Evolutionary conservation across 2,797 vertebrate genomes (phyloP).

Genomic region (Otolemur crassicaudatus): DNA sequence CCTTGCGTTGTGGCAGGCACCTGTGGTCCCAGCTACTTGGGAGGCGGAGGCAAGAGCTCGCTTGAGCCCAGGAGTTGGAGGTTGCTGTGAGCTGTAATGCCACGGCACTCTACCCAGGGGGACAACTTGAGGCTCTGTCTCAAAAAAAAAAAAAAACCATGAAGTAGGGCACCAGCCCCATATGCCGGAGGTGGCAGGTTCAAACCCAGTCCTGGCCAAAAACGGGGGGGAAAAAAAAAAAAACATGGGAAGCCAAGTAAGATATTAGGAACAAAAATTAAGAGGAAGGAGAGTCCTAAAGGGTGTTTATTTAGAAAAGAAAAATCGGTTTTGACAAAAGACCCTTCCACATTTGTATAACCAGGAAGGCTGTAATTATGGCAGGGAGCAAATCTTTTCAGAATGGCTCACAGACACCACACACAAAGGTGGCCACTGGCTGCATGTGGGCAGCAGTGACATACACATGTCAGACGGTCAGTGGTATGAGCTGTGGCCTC

Average conservation of each 20-base stretch:
- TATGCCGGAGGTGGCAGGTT: too few relatives aligned
- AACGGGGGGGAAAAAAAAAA: not conserved
- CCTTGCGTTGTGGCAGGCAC: too few relatives aligned
- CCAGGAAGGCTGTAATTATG: constrained; percentile 59
- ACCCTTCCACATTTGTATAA: not conserved
- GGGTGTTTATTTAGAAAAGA: not conserved
- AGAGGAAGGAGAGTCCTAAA: not conserved
- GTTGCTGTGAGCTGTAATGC: too few relatives aligned
- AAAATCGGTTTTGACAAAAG: accelerated
- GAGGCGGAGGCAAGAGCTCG: too few relatives aligned
- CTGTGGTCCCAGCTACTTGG: too few relatives aligned
- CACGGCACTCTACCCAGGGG: too few relatives aligned
- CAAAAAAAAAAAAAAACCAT: too few relatives aligned
- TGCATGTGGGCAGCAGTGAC: not conserved
- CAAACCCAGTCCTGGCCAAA: too few relatives aligned
- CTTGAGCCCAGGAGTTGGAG: too few relatives aligned
- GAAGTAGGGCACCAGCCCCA: too few relatives aligned
- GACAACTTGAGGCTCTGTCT: too few relatives aligned
- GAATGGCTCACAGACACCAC: not conserved
- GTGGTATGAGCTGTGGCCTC: not conserved
- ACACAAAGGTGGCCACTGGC: not conserved
- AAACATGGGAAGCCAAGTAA: not conserved
- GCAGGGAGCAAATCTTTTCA: constrained; percentile 59
- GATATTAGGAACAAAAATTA: accelerated
- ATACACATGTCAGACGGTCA: not conserved